Evolutionary conservation across 1,140 invertebrate species (phyloP).

Genomic region (Brachystomella parvula): DNA sequence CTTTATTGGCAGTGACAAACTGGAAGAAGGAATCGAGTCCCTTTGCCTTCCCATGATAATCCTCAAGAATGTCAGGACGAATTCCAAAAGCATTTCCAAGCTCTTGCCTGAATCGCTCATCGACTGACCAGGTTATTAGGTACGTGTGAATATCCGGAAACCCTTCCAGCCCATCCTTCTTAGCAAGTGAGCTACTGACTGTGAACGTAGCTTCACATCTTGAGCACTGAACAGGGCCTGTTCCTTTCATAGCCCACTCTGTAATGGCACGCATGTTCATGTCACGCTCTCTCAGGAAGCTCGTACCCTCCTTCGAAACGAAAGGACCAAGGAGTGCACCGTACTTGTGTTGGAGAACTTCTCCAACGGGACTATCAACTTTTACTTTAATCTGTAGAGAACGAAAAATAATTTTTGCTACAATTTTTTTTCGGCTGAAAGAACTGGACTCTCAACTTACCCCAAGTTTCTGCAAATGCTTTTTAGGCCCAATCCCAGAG

Average conservation of each 20-base stretch:
- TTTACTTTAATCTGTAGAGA: neutral
- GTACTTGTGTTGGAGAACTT: slow-evolving; percentile 29
- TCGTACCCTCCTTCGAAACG: neutral
- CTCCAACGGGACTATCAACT: slow-evolving; percentile 23
- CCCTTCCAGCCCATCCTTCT: neutral
- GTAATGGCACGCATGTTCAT: neutral
- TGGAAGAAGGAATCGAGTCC: slow-evolving; percentile 22
- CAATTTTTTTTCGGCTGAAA: neutral
- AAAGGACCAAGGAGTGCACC: slow-evolving; percentile 22
- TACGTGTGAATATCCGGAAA: slow-evolving; percentile 26
- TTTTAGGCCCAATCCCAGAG: slow-evolving; percentile 35
- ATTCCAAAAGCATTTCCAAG: slow-evolving; percentile 8
- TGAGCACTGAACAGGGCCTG: neutral
- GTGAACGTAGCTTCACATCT: slow-evolving; percentile 14
- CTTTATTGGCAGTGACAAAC: slow-evolving; percentile 18
- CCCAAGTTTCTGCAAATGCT: slow-evolving; percentile 20
- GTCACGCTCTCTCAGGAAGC: slow-evolving; percentile 1
- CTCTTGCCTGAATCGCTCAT: neutral
- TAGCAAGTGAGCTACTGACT: slow-evolving; percentile 9
- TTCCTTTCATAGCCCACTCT: neutral
- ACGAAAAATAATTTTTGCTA: neutral
- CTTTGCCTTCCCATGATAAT: slow-evolving; percentile 10
- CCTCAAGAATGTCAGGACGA: slow-evolving; percentile 1
- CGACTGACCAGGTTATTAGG: slow-evolving; percentile 13
- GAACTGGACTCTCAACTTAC: neutral